Evolutionary conservation across 1,140 invertebrate genomes (phyloP).

Genomic region (Augochlora pura): DNA sequence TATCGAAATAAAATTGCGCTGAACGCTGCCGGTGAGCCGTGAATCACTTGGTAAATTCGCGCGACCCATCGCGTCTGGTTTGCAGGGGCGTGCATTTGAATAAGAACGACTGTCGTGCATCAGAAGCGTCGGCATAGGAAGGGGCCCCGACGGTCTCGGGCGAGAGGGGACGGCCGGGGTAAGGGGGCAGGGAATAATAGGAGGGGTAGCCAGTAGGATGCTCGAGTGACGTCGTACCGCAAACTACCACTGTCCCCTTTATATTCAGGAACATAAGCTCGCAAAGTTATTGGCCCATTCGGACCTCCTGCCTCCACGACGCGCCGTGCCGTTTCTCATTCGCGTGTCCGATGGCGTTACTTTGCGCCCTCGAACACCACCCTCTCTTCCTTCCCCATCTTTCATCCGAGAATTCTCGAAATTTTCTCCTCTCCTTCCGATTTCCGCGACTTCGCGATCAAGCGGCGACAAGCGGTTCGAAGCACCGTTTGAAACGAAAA

Average conservation of each 20-base stretch:
- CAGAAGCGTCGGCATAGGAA: conserved; percentile 32
- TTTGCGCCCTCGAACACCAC: conserved; percentile 53
- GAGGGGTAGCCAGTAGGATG: conserved; percentile 24
- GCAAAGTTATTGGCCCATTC: conserved; percentile 73
- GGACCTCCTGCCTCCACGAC: conserved; percentile 70
- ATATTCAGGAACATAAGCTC: conserved; percentile 70
- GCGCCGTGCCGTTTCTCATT: conserved; percentile 71
- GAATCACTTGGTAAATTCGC: conserved; percentile 59
- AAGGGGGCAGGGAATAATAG: conserved; percentile 38
- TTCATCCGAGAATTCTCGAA: neutral
- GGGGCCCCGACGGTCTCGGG: too few relatives aligned
- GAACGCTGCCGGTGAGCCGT: conserved; percentile 23
- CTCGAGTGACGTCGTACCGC: conserved; percentile 62
- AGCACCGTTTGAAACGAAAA: too few relatives aligned
- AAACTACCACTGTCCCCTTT: conserved; percentile 67
- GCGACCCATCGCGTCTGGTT: conserved; percentile 50
- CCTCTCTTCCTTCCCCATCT: conserved; percentile 9
- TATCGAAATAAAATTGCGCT: conserved; percentile 6
- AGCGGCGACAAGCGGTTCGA: neutral
- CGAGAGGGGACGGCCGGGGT: neutral
- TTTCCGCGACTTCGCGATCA: neutral
- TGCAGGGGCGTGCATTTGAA: conserved; percentile 70
- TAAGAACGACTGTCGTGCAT: conserved; percentile 70
- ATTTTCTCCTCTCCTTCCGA: neutral
- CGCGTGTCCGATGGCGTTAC: conserved; percentile 63